phyloP scores from a whole-genome alignment of 2,113 vertebrate genomes.

The Caranx ignobilis region DNA sequence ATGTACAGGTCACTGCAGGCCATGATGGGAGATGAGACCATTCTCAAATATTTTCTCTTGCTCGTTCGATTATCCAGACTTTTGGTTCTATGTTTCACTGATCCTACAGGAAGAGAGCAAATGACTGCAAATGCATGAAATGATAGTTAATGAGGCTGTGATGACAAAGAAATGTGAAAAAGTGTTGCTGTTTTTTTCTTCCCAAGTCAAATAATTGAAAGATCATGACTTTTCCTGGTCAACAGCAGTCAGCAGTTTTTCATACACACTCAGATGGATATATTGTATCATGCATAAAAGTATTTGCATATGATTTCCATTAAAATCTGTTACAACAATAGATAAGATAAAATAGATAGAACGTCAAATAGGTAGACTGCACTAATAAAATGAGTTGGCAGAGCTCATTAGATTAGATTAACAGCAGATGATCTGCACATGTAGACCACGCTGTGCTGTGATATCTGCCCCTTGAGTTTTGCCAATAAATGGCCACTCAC shows the following conservation, averaged over 20 bases:
- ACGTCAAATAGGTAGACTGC: not conserved
- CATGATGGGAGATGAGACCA: not conserved
- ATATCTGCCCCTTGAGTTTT: slow-evolving; percentile 9
- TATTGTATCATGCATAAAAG: slow-evolving; percentile 8
- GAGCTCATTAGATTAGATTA: not conserved
- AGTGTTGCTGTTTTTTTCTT: not conserved
- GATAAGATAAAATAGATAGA: not conserved
- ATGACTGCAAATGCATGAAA: not conserved
- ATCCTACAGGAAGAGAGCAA: not conserved
- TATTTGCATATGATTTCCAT: not conserved
- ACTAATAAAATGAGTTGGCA: not conserved
- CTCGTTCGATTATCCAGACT: not conserved
- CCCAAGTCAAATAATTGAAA: not conserved
- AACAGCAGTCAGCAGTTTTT: not conserved
- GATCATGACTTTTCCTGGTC: not conserved
- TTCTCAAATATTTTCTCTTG: not conserved
- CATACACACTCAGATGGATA: not conserved
- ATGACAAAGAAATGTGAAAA: not conserved
- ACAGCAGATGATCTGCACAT: not conserved
- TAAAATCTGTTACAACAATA: not conserved
- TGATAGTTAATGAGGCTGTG: not conserved
- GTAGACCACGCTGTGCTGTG: not conserved
- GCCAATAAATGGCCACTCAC: not conserved
- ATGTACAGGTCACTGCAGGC: not conserved
- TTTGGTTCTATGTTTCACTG: not conserved